Base-by-base conservation (phyloP, 1,140 invertebrate genomes). In the Diachasmimorpha longicaudata region DNA sequence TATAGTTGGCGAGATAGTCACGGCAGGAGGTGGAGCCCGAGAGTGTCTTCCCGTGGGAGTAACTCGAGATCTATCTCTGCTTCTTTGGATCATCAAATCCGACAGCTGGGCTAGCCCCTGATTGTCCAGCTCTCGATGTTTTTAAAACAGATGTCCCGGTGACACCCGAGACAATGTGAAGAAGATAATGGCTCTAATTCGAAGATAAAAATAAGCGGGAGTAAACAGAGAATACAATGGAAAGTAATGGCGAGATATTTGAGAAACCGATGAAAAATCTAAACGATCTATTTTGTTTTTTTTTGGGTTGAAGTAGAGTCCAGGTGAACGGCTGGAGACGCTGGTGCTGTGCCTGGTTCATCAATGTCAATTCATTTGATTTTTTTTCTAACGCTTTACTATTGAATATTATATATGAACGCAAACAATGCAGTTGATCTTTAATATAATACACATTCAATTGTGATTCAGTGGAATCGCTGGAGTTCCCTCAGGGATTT, bases 11-110 rank as follows among this genome's bases (percentile, higher is more conserved):
- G 48, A 55, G 48, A 55, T 55, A 55, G n/a, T 55, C 75, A 48
- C 70, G 31, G 66, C 74, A 77, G 76, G 76, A 81, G 79, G 63
- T 81, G 76, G 80, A 79, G 76, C 77, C 71, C 21, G 66, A 55
- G 74, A 36, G 71, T 71, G 37, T 72, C 44, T n/a, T 79, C 75
- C 70, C 72, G 70, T 75, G 78, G 78, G 78, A 79, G 78, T 79
- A 79, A 79, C 72, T 77, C 75, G 78, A 79, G 78, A 79, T 79
- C 68, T 77, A 74, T 76, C 70, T 66, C 25, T 31, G 13, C 70
- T 71, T 70, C 74, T 77, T 77, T 78, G n/a, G 14, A 58, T 23
- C 16, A 48, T 39, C 70, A n/a, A 23, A 44, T 39, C 46, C 55
- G 55, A 79, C 77, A 79, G 78, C 78, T 79, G 78, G 39, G 76